Evolutionary conservation across 2,113 vertebrate species (phyloP).

Genomic region (Myotis yumanensis): DNA sequence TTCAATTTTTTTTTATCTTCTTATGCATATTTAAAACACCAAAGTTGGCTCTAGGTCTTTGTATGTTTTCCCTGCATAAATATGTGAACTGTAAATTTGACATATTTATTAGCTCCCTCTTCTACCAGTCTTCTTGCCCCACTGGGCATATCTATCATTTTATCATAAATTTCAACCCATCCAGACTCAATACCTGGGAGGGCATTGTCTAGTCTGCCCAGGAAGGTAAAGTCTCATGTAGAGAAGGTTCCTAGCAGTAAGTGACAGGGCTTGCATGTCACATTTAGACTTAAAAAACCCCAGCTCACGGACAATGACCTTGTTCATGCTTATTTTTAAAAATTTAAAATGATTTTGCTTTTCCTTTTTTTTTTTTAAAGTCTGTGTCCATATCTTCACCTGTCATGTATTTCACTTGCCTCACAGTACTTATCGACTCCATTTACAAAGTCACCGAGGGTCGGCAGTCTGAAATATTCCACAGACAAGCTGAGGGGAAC

Average conservation of each 20-base stretch:
- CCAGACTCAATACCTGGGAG: background rate
- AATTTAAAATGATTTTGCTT: background rate
- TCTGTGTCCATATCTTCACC: background rate
- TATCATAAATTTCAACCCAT: background rate
- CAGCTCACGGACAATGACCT: background rate
- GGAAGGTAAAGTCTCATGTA: background rate
- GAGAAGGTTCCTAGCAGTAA: background rate
- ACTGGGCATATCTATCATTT: background rate
- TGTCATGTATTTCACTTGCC: background rate
- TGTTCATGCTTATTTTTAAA: background rate
- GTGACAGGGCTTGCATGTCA: background rate
- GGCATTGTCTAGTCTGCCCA: background rate
- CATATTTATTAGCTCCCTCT: background rate
- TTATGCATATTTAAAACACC: background rate
- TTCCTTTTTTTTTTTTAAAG: background rate
- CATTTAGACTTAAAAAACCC: background rate
- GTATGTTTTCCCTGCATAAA: background rate
- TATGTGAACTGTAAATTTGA: background rate
- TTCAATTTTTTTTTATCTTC: background rate
- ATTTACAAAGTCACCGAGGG: constrained; percentile 98
- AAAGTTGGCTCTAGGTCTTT: background rate
- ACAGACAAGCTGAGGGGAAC: constrained; percentile 92
- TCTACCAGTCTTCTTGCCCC: background rate
- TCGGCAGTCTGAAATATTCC: constrained; percentile 94
- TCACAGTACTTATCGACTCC: constrained; percentile 95